Conservation (phyloP, 2,888 invertebrate species). For the Polymixis flavicincta region DNA sequence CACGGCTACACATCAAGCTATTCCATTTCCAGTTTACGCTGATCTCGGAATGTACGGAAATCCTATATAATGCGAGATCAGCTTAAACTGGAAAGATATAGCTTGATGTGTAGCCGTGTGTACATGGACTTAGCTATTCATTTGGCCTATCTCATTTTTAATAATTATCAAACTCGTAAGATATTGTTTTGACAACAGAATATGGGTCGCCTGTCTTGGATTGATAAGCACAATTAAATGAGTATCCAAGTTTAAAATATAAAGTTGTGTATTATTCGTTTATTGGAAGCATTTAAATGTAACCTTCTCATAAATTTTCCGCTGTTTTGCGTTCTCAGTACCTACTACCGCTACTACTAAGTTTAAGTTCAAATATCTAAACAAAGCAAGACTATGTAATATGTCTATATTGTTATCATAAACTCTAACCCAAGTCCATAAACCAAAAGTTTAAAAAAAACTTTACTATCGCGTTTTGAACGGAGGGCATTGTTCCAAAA, state of each 20-base stretch:
- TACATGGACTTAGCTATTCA: constrained; percentile 3
- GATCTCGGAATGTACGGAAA: no score
- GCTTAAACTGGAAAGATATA: no score
- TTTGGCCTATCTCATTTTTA: constrained; percentile 43
- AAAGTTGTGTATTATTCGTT: background rate
- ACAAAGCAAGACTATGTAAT: constrained; percentile 34
- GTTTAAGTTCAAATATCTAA: constrained; percentile 15
- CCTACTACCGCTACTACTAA: background rate
- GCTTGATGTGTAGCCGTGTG: no score
- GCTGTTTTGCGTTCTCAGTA: background rate
- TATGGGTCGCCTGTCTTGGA: constrained; percentile 43
- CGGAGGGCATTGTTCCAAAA: constrained; percentile 74
- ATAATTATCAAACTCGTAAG: constrained; percentile 22
- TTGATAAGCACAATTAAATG: constrained; percentile 44
- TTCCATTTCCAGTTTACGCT: no score
- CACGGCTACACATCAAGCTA: no score
- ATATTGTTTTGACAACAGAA: constrained; percentile 51
- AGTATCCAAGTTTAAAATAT: constrained; percentile 31
- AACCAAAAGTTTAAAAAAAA: constrained; percentile 27
- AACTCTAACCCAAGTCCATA: constrained; percentile 33
- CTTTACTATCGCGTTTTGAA: constrained; percentile 58
- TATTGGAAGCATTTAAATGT: constrained; percentile 15
- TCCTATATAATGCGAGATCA: no score
- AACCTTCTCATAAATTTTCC: constrained; percentile 30
- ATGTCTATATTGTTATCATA: constrained; percentile 23